Percentiles rank a stretch among this genome's conserved stretches.
phyloP scores from a whole-genome alignment of 2,888 invertebrate species.

The Harmothoe impar region DNA sequence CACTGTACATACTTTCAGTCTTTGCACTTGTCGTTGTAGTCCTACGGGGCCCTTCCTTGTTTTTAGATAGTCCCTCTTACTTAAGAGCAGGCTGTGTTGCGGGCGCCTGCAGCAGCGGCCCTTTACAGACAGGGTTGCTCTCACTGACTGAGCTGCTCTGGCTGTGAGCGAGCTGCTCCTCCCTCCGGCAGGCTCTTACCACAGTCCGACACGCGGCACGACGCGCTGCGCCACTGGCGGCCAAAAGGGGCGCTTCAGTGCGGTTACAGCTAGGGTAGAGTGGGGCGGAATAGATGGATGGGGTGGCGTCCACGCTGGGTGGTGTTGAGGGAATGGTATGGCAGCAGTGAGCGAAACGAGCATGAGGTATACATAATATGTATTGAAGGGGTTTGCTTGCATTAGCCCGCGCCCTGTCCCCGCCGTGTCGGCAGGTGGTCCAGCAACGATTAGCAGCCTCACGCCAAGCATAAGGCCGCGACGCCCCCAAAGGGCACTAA shows the following conservation, averaged over 20 bases:
- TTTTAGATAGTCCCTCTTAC: background rate
- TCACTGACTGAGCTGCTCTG: constrained; percentile 29
- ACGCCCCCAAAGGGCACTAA: constrained; percentile 5
- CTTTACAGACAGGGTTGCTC: background rate
- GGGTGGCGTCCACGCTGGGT: no score
- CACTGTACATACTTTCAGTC: no score
- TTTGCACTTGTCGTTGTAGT: no score
- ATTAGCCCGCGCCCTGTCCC: background rate
- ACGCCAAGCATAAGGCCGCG: background rate
- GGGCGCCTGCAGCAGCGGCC: background rate
- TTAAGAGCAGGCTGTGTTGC: background rate
- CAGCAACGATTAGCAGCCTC: background rate
- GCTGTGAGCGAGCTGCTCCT: background rate
- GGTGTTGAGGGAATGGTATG: no score
- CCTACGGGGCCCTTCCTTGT: background rate
- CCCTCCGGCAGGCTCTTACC: background rate
- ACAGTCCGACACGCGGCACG: background rate
- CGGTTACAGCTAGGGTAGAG: background rate
- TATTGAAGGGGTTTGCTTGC: background rate
- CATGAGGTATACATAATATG: no score
- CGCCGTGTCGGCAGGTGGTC: constrained; percentile 7
- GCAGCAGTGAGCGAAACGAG: no score
- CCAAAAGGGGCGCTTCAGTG: background rate
- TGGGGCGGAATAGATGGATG: background rate
- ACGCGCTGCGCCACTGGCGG: constrained; percentile 16